Evolutionary conservation across 1,140 invertebrate species (phyloP).

Genomic region (Manduca sexta): DNA sequence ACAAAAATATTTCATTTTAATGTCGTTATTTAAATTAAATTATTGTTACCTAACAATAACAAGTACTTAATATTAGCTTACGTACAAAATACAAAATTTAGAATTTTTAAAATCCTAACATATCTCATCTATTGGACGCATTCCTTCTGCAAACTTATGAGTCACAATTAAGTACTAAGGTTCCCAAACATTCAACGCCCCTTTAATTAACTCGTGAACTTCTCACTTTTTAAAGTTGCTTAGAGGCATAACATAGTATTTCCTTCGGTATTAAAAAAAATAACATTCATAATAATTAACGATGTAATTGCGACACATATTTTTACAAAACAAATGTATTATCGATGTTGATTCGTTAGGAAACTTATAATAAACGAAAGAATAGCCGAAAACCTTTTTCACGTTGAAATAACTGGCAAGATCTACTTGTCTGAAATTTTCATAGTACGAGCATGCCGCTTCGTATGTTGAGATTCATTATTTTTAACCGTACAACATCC

Average conservation of each 20-base stretch:
- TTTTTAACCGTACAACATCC: neutral
- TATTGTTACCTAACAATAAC: conserved; percentile 50
- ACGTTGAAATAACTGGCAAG: too few relatives aligned
- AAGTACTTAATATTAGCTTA: conserved; percentile 34
- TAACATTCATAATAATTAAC: too few relatives aligned
- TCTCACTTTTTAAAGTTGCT: too few relatives aligned
- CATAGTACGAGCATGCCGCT: neutral
- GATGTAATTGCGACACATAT: too few relatives aligned
- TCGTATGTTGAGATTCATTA: neutral
- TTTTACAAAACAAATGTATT: too few relatives aligned
- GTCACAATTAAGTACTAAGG: neutral
- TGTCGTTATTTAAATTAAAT: conserved; percentile 49
- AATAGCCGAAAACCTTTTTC: too few relatives aligned
- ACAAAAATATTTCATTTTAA: conserved; percentile 65
- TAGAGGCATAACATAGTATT: too few relatives aligned
- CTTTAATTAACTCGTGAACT: too few relatives aligned
- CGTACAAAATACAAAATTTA: conserved; percentile 20
- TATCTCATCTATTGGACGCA: neutral
- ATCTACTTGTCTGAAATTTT: too few relatives aligned
- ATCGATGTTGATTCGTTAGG: too few relatives aligned
- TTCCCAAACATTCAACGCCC: neutral
- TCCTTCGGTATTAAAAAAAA: too few relatives aligned
- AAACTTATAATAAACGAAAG: too few relatives aligned
- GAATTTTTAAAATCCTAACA: conserved; percentile 9
- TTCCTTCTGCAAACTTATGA: neutral